Conservation (phyloP, 1,140 invertebrate species). For the Lordiphosa collinella region DNA sequence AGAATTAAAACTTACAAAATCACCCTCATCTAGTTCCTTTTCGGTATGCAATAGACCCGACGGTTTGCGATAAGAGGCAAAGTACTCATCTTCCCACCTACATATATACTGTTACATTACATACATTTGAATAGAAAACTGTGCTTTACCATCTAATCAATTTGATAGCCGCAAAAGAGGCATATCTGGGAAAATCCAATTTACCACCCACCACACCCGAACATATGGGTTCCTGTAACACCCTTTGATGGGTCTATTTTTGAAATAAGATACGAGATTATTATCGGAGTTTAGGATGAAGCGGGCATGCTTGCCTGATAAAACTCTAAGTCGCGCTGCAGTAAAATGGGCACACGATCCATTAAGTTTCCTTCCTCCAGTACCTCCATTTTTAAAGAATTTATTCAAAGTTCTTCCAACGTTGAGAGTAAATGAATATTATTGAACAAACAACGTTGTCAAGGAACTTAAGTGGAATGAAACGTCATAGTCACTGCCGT, state of each 20-base stretch:
- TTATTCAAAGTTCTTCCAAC: too few relatives aligned
- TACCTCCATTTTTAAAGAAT: constrained; percentile 84
- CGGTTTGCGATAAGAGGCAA: constrained; percentile 80
- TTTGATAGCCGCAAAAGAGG: constrained; percentile 89
- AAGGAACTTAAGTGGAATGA: too few relatives aligned
- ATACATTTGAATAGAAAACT: neutral
- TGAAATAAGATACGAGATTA: neutral
- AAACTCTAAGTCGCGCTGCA: constrained; percentile 89
- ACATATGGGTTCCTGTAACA: constrained; percentile 87
- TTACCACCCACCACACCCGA: constrained; percentile 86
- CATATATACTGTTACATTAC: neutral
- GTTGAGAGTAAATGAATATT: neutral
- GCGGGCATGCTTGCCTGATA: constrained; percentile 83
- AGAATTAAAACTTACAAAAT: constrained; percentile 44
- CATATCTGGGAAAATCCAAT: constrained; percentile 88
- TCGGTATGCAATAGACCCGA: constrained; percentile 80
- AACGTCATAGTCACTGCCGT: too few relatives aligned
- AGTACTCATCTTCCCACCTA: constrained; percentile 79
- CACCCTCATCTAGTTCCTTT: constrained; percentile 65
- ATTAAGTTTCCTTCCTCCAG: constrained; percentile 92
- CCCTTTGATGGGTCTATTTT: constrained; percentile 85
- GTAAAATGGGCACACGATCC: constrained; percentile 88
- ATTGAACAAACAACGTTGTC: constrained; percentile 39
- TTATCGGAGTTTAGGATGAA: too few relatives aligned
- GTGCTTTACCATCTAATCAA: constrained; percentile 85